phyloP scores from a whole-genome alignment of 2,888 invertebrate species.

The Odiellus spinosus region DNA sequence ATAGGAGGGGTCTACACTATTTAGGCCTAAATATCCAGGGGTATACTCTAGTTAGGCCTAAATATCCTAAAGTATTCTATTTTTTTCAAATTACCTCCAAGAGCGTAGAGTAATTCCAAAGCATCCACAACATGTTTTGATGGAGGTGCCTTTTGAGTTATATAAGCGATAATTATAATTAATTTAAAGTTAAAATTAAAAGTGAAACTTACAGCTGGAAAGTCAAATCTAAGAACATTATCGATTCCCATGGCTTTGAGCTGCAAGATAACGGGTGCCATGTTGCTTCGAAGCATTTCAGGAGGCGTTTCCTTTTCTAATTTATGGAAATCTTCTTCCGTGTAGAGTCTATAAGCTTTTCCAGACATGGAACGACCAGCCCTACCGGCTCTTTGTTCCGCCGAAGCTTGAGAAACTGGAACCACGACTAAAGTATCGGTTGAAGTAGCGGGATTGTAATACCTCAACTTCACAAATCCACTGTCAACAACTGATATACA shows the following conservation, averaged over 20 bases:
- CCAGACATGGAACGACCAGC: conserved; percentile 73
- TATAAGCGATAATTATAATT: background rate
- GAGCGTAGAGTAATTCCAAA: conserved; percentile 70
- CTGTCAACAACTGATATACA: conserved; percentile 84
- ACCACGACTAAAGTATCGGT: conserved; percentile 68
- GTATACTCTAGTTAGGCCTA: background rate
- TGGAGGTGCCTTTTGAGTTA: conserved; percentile 51
- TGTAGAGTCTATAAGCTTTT: conserved; percentile 49
- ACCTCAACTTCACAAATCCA: conserved; percentile 86
- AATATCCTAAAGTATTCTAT: background rate
- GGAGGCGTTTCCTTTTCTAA: conserved; percentile 60
- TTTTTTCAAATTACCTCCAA: conserved; percentile 41
- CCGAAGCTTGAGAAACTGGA: conserved; percentile 71
- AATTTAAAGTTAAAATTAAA: no score
- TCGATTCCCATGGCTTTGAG: conserved; percentile 86
- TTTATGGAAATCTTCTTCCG: conserved; percentile 54
- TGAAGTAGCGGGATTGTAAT: conserved; percentile 66
- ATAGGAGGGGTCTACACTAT: background rate
- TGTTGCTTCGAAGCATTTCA: conserved; percentile 78
- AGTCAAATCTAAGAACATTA: conserved; percentile 76
- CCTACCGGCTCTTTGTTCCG: conserved; percentile 78
- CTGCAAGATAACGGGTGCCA: conserved; percentile 68
- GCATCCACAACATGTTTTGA: conserved; percentile 67
- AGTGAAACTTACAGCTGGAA: conserved; percentile 50
- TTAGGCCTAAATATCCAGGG: no score